Percentiles rank a stretch among this genome's conserved stretches.
Evolutionary conservation across 2,113 vertebrate species (phyloP).

Genomic region (Bos javanicus): DNA sequence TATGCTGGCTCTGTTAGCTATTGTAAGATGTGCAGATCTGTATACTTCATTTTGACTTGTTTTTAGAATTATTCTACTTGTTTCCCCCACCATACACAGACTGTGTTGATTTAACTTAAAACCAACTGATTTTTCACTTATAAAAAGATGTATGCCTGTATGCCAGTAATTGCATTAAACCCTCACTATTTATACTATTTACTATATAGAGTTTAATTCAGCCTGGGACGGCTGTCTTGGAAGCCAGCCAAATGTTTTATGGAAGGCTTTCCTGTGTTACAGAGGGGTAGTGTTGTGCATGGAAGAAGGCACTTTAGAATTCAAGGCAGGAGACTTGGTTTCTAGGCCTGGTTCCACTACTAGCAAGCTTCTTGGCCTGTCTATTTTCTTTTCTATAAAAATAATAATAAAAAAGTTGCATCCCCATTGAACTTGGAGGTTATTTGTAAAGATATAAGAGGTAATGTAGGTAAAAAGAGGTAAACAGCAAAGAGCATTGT

Average conservation of each 20-base stretch:
- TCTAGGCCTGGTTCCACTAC: background rate
- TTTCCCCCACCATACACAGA: background rate
- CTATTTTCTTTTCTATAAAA: background rate
- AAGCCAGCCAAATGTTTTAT: constrained; percentile 46
- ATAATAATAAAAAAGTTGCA: background rate
- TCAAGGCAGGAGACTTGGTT: constrained; percentile 19
- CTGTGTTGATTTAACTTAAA: constrained; percentile 43
- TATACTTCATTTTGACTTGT: constrained; percentile 4
- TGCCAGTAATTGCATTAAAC: constrained; percentile 52
- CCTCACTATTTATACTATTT: constrained; percentile 36
- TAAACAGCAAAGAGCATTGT: background rate
- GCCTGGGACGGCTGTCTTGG: constrained; percentile 21
- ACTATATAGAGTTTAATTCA: constrained; percentile 36
- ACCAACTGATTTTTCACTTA: constrained; percentile 32
- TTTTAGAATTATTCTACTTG: background rate
- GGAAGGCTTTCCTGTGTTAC: constrained; percentile 10
- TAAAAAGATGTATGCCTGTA: constrained; percentile 21
- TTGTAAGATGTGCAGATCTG: background rate
- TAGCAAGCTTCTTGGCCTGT: background rate
- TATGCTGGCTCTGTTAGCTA: background rate
- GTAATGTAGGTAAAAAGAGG: background rate
- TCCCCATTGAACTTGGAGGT: background rate
- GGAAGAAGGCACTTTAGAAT: background rate
- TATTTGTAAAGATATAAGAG: background rate
- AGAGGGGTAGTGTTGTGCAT: constrained; percentile 14